A percentile compares a stretch with the other conserved stretches of the same genome.
These are phyloP conservation scores for Dendronephthya gigantea DNA, from an alignment of 64 coral and sea anemone genomes.

Conservation along the genomic window DNA sequence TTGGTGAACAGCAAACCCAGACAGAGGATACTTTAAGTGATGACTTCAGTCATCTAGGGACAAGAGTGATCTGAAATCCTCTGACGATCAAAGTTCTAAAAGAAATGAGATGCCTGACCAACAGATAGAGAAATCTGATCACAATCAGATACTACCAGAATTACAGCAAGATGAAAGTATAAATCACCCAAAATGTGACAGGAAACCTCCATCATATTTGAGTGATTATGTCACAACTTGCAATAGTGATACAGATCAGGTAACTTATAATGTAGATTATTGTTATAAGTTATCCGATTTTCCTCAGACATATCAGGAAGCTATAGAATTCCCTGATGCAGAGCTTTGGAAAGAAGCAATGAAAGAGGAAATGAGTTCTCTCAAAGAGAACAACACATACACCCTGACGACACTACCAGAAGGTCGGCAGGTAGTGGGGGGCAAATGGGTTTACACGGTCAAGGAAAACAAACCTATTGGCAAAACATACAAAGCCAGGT, in stretches of 20 bases:
- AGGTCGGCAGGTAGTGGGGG: not conserved
- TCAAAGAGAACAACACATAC: not conserved
- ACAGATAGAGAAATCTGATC: not conserved
- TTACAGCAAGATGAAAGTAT: not conserved
- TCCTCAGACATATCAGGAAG: not conserved
- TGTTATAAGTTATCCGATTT: not conserved
- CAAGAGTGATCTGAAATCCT: not conserved
- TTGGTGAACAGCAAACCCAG: slow-evolving; percentile 32
- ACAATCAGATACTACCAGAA: not conserved
- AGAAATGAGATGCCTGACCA: not conserved
- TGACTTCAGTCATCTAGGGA: not conserved
- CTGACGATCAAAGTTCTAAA: not conserved
- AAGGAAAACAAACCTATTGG: not conserved
- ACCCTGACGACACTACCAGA: not conserved
- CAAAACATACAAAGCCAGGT: not conserved
- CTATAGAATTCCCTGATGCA: not conserved
- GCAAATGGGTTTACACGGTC: not conserved
- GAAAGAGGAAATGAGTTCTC: not conserved
- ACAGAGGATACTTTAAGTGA: slow-evolving; percentile 28
- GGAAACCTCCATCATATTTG: not conserved
- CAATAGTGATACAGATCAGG: not conserved
- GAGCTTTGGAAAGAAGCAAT: not conserved
- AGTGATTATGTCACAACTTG: not conserved
- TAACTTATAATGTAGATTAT: not conserved
- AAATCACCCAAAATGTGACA: not conserved